phyloP scores from a whole-genome alignment of 2,113 vertebrate species.

The Pantherophis guttatus region DNA sequence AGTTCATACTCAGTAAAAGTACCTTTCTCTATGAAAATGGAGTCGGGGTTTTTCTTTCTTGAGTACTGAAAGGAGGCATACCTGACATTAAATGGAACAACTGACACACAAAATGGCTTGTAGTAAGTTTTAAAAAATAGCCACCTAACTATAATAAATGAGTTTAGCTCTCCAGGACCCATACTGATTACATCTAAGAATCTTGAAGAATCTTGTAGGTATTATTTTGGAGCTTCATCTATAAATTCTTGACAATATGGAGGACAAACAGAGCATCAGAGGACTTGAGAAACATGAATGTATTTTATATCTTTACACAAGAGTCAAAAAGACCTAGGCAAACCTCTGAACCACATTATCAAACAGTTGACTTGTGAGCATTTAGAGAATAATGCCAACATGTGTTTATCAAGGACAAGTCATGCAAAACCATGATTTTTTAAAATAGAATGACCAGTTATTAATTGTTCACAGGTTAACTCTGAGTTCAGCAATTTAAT shows the following conservation, averaged over 20 bases:
- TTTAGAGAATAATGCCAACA: not conserved
- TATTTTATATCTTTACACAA: not conserved
- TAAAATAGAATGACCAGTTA: not conserved
- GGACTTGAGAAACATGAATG: not conserved
- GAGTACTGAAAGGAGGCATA: too few species aligned
- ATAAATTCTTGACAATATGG: not conserved
- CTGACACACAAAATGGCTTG: not conserved
- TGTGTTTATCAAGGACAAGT: not conserved
- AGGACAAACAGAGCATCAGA: not conserved
- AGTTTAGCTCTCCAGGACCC: not conserved
- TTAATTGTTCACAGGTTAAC: not conserved
- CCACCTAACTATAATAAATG: not conserved
- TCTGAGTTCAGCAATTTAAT: not conserved
- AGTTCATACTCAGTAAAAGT: too few species aligned
- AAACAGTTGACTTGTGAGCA: not conserved
- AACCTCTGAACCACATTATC: not conserved
- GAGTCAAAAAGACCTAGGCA: not conserved
- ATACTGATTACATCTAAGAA: not conserved
- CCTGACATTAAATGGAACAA: not conserved
- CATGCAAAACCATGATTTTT: not conserved
- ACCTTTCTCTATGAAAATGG: too few species aligned
- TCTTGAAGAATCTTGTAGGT: not conserved
- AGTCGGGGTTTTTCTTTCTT: too few species aligned
- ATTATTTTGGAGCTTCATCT: not conserved
- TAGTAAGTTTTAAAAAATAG: not conserved